Percentiles rank a stretch among this genome's conserved stretches.
phyloP scores from a whole-genome alignment of 2,888 invertebrate species.

The Eudasyphora cyanicolor region DNA sequence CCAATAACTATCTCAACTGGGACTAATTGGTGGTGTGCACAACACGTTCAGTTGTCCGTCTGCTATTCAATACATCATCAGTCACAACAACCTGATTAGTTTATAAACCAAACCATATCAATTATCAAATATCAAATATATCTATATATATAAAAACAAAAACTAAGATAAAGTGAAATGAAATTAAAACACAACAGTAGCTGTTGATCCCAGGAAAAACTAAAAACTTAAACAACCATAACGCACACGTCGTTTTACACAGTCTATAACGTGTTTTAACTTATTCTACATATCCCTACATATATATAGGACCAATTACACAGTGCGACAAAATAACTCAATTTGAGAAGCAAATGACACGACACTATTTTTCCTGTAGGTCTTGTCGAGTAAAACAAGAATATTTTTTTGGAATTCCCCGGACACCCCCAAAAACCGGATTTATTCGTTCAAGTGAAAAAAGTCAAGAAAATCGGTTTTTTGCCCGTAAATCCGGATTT shows the following conservation, averaged over 20 bases:
- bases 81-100: neutral
- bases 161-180: neutral
- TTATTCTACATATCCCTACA: neutral
- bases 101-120: conserved; percentile 3
- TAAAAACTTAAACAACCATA: neutral
- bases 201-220: neutral
- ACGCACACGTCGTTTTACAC: neutral
- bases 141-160: conserved; percentile 2
- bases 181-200: neutral
- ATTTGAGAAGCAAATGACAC: too few relatives aligned
- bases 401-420: too few relatives aligned
- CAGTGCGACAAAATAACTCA: too few relatives aligned
- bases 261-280: neutral
- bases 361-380: too few relatives aligned
- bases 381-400: too few relatives aligned
- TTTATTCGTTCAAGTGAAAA: too few relatives aligned
- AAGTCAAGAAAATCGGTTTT: too few relatives aligned
- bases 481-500: too few relatives aligned
- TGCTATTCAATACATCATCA: neutral
- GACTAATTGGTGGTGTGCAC: neutral
- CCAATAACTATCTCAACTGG: neutral
- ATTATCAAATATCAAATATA: too few relatives aligned
- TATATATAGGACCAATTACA: too few relatives aligned
- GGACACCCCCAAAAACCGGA: too few relatives aligned
- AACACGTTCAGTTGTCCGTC: neutral